phyloP scores from a whole-genome alignment of 2,888 invertebrate species.

The Prionchulus punctatus region DNA sequence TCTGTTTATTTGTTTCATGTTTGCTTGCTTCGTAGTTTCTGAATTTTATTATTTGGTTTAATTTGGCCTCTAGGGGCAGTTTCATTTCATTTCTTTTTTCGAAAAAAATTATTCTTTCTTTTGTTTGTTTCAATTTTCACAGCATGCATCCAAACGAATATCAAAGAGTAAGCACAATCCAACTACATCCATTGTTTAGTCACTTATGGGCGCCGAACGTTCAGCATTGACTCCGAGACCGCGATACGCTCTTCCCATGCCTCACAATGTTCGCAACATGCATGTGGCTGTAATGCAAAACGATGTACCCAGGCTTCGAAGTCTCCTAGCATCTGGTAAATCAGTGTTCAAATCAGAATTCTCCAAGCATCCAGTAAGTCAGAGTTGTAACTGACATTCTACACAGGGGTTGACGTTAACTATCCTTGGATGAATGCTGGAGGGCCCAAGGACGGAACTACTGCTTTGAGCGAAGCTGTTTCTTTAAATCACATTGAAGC shows the following conservation, averaged over 20 bases:
- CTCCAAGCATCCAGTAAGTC: slow-evolving; percentile 19
- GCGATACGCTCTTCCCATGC: slow-evolving; percentile 23
- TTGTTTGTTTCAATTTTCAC: no score
- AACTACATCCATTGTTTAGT: no score
- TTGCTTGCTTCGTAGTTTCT: no score
- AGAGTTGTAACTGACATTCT: no score
- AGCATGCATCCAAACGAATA: no score
- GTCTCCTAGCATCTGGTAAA: slow-evolving; percentile 20
- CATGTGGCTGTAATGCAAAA: slow-evolving; percentile 37
- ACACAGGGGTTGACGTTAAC: slow-evolving; percentile 35
- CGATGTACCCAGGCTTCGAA: slow-evolving; percentile 29
- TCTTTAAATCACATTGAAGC: slow-evolving; percentile 36
- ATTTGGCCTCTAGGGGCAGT: no score
- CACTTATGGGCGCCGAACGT: slow-evolving; percentile 10
- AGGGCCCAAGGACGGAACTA: slow-evolving; percentile 37
- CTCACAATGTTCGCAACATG: slow-evolving; percentile 32
- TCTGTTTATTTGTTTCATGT: no score
- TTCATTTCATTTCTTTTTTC: no score
- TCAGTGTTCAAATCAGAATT: slow-evolving; percentile 10
- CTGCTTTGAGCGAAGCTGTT: slow-evolving; percentile 36
- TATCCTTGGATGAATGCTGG: slow-evolving; percentile 36
- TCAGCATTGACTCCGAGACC: neutral
- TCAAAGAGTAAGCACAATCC: no score
- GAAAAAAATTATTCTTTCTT: no score
- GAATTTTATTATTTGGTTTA: no score